Conservation (phyloP, 1,140 invertebrate species). For the Wiebesia pumilae region DNA sequence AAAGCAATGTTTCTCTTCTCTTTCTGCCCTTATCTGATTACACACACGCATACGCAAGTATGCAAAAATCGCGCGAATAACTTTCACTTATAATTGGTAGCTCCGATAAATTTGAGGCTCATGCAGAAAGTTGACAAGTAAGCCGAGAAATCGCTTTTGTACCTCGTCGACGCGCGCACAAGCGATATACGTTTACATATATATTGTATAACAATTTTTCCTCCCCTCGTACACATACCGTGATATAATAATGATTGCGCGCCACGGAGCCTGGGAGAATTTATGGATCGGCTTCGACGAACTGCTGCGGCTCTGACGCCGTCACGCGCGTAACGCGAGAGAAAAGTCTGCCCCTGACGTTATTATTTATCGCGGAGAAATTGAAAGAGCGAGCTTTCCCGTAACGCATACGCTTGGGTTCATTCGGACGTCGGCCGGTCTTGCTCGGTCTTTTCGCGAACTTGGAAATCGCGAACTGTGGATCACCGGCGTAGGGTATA, state of each 20-base stretch:
- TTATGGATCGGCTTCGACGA: constrained; percentile 47
- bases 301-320: constrained; percentile 4
- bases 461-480: not conserved
- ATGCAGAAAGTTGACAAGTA: not conserved
- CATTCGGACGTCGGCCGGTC: not conserved
- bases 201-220: not conserved
- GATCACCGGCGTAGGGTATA: not conserved
- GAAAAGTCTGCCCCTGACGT: not conserved
- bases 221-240: not conserved
- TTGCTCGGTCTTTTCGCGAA: not conserved
- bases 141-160: not conserved
- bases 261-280: constrained; percentile 35
- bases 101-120: not conserved
- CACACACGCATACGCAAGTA: not conserved
- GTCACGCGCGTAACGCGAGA: not conserved
- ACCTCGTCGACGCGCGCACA: not conserved
- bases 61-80: not conserved
- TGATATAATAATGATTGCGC: constrained; percentile 47
- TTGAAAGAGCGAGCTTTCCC: not conserved
- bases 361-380: constrained; percentile 11
- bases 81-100: not conserved
- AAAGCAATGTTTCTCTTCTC: no score
- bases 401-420: not conserved
- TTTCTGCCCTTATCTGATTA: not conserved
- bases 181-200: not conserved